phyloP scores from a whole-genome alignment of 2,797 vertebrate genomes.

The Tenualosa ilisha region DNA sequence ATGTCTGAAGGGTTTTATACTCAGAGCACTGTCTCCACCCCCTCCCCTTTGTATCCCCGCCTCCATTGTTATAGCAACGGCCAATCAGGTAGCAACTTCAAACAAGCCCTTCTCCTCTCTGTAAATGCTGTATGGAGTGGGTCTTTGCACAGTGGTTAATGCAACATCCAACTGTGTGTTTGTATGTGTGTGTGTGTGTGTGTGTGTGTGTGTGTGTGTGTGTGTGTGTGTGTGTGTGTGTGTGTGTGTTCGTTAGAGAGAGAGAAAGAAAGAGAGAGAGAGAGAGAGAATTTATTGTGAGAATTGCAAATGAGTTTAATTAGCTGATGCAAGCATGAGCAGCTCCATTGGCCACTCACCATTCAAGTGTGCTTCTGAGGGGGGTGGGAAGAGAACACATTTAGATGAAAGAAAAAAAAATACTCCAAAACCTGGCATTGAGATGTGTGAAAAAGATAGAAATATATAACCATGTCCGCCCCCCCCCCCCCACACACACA shows the following conservation, averaged over 20 bases:
- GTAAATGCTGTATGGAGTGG: conserved; percentile 59
- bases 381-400: not conserved
- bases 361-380: conserved; percentile 1
- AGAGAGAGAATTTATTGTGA: conserved; percentile 1
- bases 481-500: not conserved
- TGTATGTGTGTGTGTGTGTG: conserved; percentile 40
- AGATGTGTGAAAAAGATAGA: not conserved
- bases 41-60: conserved; percentile 59
- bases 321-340: conserved; percentile 3
- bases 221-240: conserved; percentile 28
- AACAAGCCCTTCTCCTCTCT: conserved; percentile 57
- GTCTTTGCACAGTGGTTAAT: conserved; percentile 58
- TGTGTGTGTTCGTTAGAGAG: conserved; percentile 24
- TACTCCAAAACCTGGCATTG: not conserved
- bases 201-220: conserved; percentile 31
- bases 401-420: not conserved
- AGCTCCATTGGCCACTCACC: not conserved
- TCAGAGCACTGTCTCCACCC: conserved; percentile 65
- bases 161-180: conserved; percentile 49
- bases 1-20: conserved; percentile 72
- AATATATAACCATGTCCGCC: not conserved
- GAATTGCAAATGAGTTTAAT: conserved; percentile 15
- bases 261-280: no score
- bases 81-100: conserved; percentile 62
- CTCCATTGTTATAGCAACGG: conserved; percentile 74